phyloP scores from a whole-genome alignment of 2,797 vertebrate genomes.

The Adrianichthys oophorus region DNA sequence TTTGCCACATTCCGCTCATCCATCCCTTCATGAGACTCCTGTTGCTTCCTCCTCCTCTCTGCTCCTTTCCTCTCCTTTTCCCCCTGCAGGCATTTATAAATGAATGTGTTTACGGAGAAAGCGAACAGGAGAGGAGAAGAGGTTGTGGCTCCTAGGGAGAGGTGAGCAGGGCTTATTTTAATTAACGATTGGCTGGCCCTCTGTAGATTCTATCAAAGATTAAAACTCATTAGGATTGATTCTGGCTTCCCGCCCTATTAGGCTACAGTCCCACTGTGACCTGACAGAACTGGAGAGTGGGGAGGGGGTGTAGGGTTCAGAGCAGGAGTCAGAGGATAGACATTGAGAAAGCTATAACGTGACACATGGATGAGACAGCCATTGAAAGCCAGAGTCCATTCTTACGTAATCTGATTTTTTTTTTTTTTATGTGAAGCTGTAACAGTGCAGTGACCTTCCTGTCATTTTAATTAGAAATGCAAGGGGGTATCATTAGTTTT shows the following conservation, averaged over 20 bases:
- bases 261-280: constrained; percentile 28
- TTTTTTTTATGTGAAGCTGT: too few relatives aligned
- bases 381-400: constrained; percentile 12
- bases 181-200: constrained; percentile 64
- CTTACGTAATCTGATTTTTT: too few relatives aligned
- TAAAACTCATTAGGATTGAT: constrained; percentile 74
- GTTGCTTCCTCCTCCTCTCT: constrained; percentile 19
- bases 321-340: constrained; percentile 12
- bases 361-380: constrained; percentile 10
- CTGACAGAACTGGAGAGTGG: constrained; percentile 20
- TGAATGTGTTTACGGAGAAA: constrained; percentile 54
- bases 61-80: constrained; percentile 9
- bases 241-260: constrained; percentile 52
- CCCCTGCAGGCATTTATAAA: constrained; percentile 35
- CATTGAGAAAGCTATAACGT: constrained; percentile 17
- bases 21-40: constrained; percentile 7
- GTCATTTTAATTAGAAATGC: constrained; percentile 43
- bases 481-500: constrained; percentile 9
- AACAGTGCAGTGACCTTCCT: constrained; percentile 24
- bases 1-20: constrained; percentile 7
- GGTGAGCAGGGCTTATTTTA: constrained; percentile 63
- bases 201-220: constrained; percentile 64
- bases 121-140: background rate
- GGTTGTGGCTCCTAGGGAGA: constrained; percentile 15
- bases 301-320: constrained; percentile 5